Evolutionary conservation across 2,797 vertebrate species (phyloP).

Genomic region (Bradypodion ventrale): DNA sequence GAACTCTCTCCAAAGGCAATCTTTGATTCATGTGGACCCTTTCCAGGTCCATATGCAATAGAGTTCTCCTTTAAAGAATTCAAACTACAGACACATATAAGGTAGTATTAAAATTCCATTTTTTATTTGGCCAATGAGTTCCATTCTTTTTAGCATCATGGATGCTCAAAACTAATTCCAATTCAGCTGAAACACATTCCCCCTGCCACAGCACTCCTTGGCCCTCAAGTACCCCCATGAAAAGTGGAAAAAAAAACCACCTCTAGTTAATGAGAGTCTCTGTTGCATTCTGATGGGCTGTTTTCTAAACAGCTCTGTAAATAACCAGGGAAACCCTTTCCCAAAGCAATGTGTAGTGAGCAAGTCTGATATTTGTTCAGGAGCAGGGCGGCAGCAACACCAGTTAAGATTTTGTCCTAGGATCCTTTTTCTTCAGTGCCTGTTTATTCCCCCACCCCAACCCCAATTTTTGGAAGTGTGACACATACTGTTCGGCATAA

Average conservation of each 20-base stretch:
- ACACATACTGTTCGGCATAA: conserved; percentile 18
- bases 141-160: conserved; percentile 83
- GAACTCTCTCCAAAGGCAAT: background rate
- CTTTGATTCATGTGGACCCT: background rate
- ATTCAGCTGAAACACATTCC: conserved; percentile 42
- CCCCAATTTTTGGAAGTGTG: conserved; percentile 34
- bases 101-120: conserved; percentile 80
- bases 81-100: background rate
- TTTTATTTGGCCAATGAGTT: conserved; percentile 96
- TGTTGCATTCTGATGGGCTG: conserved; percentile 43
- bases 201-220: conserved; percentile 50
- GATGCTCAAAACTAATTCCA: conserved; percentile 77
- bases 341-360: conserved; percentile 34
- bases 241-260: conserved; percentile 40
- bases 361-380: conserved; percentile 44
- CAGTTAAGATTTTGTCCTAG: conserved; percentile 5
- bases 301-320: conserved; percentile 51
- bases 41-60: background rate
- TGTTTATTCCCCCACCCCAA: conserved; percentile 33
- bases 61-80: background rate
- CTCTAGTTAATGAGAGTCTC: conserved; percentile 53
- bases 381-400: conserved; percentile 25
- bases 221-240: conserved; percentile 51
- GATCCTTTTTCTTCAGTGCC: conserved; percentile 29
- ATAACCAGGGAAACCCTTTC: conserved; percentile 33